These are phyloP conservation scores for Pogonophryne albipinna DNA, from an alignment of 2,797 vertebrate species.

Conservation along the genomic window DNA sequence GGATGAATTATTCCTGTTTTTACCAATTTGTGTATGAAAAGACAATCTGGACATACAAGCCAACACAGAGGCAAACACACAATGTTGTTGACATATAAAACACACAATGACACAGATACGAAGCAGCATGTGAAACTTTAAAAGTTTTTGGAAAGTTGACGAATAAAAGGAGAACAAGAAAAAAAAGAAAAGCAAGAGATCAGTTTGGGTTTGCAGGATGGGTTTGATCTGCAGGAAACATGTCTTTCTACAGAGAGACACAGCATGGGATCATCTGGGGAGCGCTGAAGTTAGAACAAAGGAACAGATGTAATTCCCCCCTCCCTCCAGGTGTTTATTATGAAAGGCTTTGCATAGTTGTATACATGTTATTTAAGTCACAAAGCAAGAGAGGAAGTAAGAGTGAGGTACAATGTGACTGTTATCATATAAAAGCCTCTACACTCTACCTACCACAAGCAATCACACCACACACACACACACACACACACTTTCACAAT, in stretches of 20 bases:
- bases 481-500: slow-evolving; percentile 7
- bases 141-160: no score
- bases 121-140: no score
- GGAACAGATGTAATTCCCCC: slow-evolving; percentile 39
- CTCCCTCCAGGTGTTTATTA: slow-evolving; percentile 28
- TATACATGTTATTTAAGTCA: slow-evolving; percentile 6
- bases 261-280: slow-evolving; percentile 46
- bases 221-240: no score
- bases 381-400: slow-evolving; percentile 9
- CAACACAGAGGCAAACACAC: no score
- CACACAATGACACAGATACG: no score
- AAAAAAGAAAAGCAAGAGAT: no score
- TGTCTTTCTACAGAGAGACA: slow-evolving; percentile 15
- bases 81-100: no score
- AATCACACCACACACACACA: slow-evolving; percentile 22
- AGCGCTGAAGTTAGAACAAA: slow-evolving; percentile 45
- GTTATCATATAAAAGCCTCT: slow-evolving; percentile 11
- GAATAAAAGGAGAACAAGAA: no score
- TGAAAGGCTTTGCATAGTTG: slow-evolving; percentile 15
- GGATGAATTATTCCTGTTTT: slow-evolving; percentile 10
- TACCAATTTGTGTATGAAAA: no score
- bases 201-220: no score
- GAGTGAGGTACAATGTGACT: slow-evolving; percentile 19
- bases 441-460: slow-evolving; percentile 14
- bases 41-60: no score